These are phyloP conservation scores for Gorsachius goisagi DNA, from an alignment of 2,113 vertebrate genomes.

Conservation along the genomic window DNA sequence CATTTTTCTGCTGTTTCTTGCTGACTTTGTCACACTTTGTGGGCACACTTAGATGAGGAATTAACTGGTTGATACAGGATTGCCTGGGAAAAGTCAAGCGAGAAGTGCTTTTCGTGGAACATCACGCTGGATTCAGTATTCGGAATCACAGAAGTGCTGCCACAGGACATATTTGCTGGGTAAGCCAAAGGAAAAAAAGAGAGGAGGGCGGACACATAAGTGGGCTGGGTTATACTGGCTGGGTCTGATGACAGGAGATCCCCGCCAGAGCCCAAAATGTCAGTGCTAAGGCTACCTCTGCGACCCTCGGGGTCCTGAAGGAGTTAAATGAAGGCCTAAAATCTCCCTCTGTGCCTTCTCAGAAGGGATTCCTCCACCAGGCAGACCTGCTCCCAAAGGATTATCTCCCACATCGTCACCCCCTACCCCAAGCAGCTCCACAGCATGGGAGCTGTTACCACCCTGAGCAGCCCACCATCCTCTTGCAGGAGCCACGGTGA, in stretches of 20 bases:
- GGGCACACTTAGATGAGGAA: not conserved
- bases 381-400: not conserved
- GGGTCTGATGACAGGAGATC: not conserved
- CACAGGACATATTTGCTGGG: not conserved
- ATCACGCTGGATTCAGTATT: not conserved
- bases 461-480: not conserved
- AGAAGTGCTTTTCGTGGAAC: conserved; percentile 1
- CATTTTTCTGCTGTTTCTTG: not conserved
- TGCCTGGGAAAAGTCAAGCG: conserved; percentile 15
- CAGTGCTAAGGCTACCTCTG: not conserved
- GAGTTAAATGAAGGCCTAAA: not conserved
- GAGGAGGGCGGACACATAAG: not conserved
- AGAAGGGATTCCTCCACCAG: not conserved
- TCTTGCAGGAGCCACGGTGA: fast-evolving
- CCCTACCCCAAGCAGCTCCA: not conserved
- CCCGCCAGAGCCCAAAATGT: fast-evolving
- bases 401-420: not conserved
- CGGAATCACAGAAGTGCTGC: not conserved
- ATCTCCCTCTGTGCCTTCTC: not conserved
- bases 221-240: not conserved
- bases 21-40: not conserved
- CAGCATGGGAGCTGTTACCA: fast-evolving
- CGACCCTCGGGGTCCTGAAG: not conserved
- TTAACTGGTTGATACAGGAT: not conserved
- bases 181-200: not conserved